Base-by-base conservation (phyloP, 2,888 invertebrate genomes). In the Pardosa pseudoannulata region DNA sequence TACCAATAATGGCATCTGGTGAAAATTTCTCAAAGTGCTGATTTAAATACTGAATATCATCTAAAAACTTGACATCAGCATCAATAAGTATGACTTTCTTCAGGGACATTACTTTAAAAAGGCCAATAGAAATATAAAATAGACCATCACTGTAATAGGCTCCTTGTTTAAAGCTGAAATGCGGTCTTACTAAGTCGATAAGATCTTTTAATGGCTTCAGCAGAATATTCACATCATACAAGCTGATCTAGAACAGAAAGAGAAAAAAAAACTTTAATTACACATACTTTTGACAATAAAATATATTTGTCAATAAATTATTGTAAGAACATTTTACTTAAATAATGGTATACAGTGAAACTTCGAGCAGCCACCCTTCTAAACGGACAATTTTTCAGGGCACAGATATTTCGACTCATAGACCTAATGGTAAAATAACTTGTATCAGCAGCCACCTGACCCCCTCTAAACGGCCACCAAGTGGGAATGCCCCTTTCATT, bases 91-190 rank as follows among this genome's bases (percentile, higher is more conserved):
- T 93, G 19, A 95, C 94, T 88, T 92, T 92, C 31, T 93, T 92
- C 73, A 93, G 91, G 13, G 95, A 94, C 62, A 95, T 94, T 71
- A 96, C 93, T 89, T 93, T 93, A 91, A 96, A 94, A 31, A 96
- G 91, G 0, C 95, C 95, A 72, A 96, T 92, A 0, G 96, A 96
- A 32, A 96, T 91, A 91, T 95, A 96, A 92, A 96, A 96, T 29
- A 96, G 91, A 0, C 95, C 94, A 91, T 95, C 95, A 89, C 95
- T 95, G 91, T 96, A 96, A 90, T 96, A 96, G 2, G 94, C 93
- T 78, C 94, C 94, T 67, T 94, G 94, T 90, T 93, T 94, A 79
- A 94, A 94, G 87, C 92, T 92, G 91, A 96, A 96, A 90, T 94
- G 94, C 7, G 94, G 94, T 88, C 94, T 94, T 94, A 96, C 94